Evolutionary conservation across 2,113 vertebrate species (phyloP), one percentile per base, ranked within the genome.

Genomic region (Echinops telfairi): DNA sequence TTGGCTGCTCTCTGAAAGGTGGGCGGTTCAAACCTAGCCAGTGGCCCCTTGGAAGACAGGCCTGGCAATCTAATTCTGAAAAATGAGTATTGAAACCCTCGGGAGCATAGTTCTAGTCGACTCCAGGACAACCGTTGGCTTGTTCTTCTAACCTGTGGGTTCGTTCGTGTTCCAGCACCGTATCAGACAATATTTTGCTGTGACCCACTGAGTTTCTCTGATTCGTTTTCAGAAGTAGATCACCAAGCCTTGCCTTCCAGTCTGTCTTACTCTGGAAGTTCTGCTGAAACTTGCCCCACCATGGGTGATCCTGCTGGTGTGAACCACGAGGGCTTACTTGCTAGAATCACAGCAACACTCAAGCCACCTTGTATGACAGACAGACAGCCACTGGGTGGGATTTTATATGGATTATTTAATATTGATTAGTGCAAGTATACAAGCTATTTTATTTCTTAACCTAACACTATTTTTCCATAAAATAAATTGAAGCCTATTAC

Each of bases 381-480:
- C 47, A 68, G 64, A 29, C 27, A 64, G 64, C 29, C 11, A 15
- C 16, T 68, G 29, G 66, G 66, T 68, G 66, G 66, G 78, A n/a
- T 33, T 64, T 68, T 40, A 81, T 66, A 4, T 83, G n/a, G 73
- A 82, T 5, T 57, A 57, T 40, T 93, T 78, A 29, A 23, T 76
- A 80, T 53, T 12, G 38, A 36, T 27, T 36, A 80, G 27, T 38
- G 86, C 43, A 85, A 70, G 8, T 70, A 83, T 57, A 31, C 3
- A 77, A 90, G 83, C n/a, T 25, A 40, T 80, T 89, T 73, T 3
- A 73, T 64, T 86, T 83, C 53, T 78, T 93, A 70, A 77, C 11
- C 73, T 36, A 75, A 73, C 12, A 20, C 17, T 79, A 29, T 77
- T 89, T 81, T 25, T 53, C 29, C 43, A 71, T 60, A 78, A 82